Conservation (phyloP, 2,888 invertebrate genomes). For the Latrodectus hesperus region DNA sequence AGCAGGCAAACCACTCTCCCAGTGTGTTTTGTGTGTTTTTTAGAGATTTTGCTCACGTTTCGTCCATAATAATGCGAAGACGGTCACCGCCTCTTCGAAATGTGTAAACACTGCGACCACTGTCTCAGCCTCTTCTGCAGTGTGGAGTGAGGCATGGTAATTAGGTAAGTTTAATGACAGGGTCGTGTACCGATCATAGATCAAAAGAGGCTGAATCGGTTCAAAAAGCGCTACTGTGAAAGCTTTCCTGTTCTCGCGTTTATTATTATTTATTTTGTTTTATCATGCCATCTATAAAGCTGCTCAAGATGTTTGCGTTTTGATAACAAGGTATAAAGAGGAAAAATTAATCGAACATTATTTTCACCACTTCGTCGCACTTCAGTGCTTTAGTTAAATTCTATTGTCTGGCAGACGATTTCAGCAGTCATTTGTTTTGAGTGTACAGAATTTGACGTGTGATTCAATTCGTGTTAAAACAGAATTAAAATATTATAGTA, state of each 20-base stretch:
- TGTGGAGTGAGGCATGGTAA: slow-evolving; percentile 33
- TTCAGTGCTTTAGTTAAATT: too few relatives aligned
- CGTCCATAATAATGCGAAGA: slow-evolving; percentile 12
- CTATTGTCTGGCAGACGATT: too few relatives aligned
- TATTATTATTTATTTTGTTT: too few relatives aligned
- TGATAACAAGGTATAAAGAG: too few relatives aligned
- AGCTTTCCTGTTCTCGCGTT: too few relatives aligned
- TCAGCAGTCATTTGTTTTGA: not conserved
- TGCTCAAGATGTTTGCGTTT: too few relatives aligned
- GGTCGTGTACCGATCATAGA: slow-evolving; percentile 43
- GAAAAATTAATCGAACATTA: too few relatives aligned
- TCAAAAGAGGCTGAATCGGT: slow-evolving; percentile 12
- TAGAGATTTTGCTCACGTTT: slow-evolving; percentile 51
- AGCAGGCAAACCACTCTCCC: not conserved
- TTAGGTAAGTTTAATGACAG: slow-evolving; percentile 39
- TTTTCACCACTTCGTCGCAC: too few relatives aligned
- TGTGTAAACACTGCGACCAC: not conserved
- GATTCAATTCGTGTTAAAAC: too few relatives aligned
- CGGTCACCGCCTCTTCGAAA: not conserved
- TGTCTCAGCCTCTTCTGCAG: not conserved
- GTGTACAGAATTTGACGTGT: too few relatives aligned
- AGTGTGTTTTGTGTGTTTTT: not conserved
- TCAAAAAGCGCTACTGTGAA: not conserved
- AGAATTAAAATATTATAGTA: too few relatives aligned
- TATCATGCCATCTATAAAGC: too few relatives aligned